Base-by-base conservation (phyloP, 2,797 vertebrate genomes). In the Bothrops alternatus region DNA sequence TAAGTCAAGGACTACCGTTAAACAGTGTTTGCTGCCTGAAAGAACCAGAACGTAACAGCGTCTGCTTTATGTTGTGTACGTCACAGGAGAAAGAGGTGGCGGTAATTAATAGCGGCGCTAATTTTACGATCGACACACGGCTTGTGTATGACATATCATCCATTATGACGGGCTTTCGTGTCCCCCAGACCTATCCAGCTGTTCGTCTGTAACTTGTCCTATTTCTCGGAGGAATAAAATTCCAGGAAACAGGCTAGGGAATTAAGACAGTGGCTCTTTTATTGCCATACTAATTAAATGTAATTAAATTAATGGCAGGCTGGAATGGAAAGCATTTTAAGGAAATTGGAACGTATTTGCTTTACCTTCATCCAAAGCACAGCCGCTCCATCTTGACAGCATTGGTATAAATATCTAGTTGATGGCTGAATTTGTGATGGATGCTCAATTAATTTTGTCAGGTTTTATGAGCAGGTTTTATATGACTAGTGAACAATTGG, bases 401-500 rank as follows among this genome's bases (percentile, higher is more conserved):
- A 6, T 93, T 89, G 90, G 93, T n/a, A 63, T 93, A 96, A 95
- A 90, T 92, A 56, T 91, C 93, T 89, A 91, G 89, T 63, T 93
- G 89, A 90, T 61, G 92, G 93, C 87, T 78, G 91, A 95, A 93
- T 95, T 96, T 95, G 94, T 89, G 0, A 0, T 69, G 93, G 94
- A 55, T 90, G 92, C 93, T 96, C 91, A 3, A 96, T 88, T 94
- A 93, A 93, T 87, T 95, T 90, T 95, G 91, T 94, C 96, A 95
- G 89, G 82, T 92, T 92, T 97, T 95, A 97, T 97, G 96, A 97
- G 95, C 90, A 95, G 95, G 92, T 47, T 47, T 47, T 95, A 86
- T 96, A 95, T 96, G 95, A 95, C 95, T 95, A 69, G 95, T 96
- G 96, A 98, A 97, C 96, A 96, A 97, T 90, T 95, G 93, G 97